Evolutionary conservation across 2,888 invertebrate species (phyloP).

Genomic region (Neoscelio sp.): DNA sequence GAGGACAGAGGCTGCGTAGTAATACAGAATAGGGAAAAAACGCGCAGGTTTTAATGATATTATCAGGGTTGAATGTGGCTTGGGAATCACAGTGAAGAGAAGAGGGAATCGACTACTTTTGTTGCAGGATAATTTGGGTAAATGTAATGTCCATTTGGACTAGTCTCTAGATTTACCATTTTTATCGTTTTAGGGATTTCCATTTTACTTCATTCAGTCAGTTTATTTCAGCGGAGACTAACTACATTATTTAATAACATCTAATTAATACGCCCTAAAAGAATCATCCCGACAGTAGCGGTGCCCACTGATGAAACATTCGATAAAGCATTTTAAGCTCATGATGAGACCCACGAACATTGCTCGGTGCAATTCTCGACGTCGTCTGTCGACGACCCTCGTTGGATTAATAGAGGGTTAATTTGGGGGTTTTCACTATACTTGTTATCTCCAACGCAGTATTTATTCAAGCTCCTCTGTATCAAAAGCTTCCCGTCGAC

Average conservation of each 20-base stretch:
- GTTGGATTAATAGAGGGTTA: slow-evolving; percentile 80
- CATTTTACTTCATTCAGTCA: no score
- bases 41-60: slow-evolving; percentile 50
- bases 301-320: slow-evolving; percentile 14
- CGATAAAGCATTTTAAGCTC: slow-evolving; percentile 24
- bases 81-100: slow-evolving; percentile 18
- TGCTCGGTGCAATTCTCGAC: slow-evolving; percentile 72
- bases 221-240: no score
- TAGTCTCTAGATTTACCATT: no score
- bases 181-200: no score
- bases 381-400: slow-evolving; percentile 70
- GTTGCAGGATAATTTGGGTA: no score
- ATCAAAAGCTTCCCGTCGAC: slow-evolving; percentile 72
- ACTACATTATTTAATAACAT: no score
- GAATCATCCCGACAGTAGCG: no score
- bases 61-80: slow-evolving; percentile 35
- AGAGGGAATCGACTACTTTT: not conserved
- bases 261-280: no score
- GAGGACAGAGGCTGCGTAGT: slow-evolving; percentile 59
- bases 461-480: slow-evolving; percentile 79
- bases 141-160: no score
- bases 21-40: slow-evolving; percentile 53
- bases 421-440: slow-evolving; percentile 77
- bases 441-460: slow-evolving; percentile 81
- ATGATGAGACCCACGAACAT: slow-evolving; percentile 60